Evolutionary conservation across 2,797 vertebrate genomes (phyloP).

Genomic region (Macroramphosus scolopax): DNA sequence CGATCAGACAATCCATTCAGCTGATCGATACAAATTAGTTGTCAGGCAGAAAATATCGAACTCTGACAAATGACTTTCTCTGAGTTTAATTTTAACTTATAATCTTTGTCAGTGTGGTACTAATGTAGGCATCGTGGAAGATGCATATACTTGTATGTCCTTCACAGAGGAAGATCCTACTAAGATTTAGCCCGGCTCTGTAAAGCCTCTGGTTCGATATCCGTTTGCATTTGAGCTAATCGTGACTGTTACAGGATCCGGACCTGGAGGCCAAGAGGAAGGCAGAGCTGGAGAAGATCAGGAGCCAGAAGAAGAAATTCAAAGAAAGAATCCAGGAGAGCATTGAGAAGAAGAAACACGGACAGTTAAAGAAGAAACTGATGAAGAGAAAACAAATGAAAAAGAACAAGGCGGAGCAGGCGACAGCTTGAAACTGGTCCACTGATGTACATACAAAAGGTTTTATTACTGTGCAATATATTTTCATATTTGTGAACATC

Average conservation of each 20-base stretch:
- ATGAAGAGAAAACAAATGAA: slow-evolving; percentile 56
- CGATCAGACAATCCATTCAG: no score
- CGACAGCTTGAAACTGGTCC: slow-evolving; percentile 15
- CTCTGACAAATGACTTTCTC: no score
- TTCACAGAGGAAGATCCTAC: no score
- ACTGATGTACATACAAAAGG: slow-evolving; percentile 29
- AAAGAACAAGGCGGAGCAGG: slow-evolving; percentile 31
- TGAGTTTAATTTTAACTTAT: no score
- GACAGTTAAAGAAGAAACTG: slow-evolving; percentile 65
- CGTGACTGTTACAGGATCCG: slow-evolving; percentile 81
- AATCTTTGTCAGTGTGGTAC: no score
- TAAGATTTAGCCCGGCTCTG: no score
- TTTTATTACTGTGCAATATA: slow-evolving; percentile 40
- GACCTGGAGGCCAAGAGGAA: slow-evolving; percentile 88
- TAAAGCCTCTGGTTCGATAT: no score
- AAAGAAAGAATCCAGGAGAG: slow-evolving; percentile 77
- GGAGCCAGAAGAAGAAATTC: slow-evolving; percentile 80
- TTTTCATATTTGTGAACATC: slow-evolving; percentile 16
- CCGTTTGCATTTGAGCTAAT: background rate
- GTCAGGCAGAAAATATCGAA: no score
- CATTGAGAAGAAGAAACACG: slow-evolving; percentile 65
- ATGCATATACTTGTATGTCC: no score
- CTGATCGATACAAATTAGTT: no score
- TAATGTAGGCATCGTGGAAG: no score
- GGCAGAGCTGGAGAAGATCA: slow-evolving; percentile 88